These are phyloP conservation scores for Xiphorhynchus erythropygius DNA, from an alignment of 2,797 vertebrate species.

Conservation along the genomic window DNA sequence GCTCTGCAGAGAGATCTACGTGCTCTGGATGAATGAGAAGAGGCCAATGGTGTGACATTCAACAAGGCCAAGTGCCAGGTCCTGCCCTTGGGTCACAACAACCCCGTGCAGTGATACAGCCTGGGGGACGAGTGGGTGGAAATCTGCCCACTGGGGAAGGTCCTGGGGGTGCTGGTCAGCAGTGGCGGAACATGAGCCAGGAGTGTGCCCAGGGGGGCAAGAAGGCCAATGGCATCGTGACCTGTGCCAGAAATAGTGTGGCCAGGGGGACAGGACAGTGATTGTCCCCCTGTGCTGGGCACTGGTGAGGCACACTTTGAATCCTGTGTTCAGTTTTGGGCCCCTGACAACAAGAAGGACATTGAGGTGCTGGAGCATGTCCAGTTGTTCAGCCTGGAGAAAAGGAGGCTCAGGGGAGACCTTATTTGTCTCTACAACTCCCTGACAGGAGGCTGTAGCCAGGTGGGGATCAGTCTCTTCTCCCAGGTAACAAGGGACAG, in stretches of 20 bases:
- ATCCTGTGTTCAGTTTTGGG: neutral
- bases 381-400: neutral
- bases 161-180: fast-evolving
- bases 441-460: neutral
- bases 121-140: neutral
- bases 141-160: neutral
- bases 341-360: neutral
- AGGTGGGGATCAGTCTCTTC: neutral
- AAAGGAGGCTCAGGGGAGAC: neutral
- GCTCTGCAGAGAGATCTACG: neutral
- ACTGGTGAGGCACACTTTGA: neutral
- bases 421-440: neutral
- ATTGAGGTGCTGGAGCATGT: neutral
- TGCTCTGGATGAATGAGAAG: neutral
- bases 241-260: neutral
- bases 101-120: neutral
- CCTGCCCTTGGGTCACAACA: neutral
- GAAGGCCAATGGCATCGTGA: neutral
- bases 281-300: neutral
- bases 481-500: neutral
- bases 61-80: fast-evolving
- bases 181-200: neutral
- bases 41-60: neutral
- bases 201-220: neutral
- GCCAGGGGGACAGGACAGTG: neutral